phyloP scores from a whole-genome alignment of 2,797 vertebrate species.

The Antrozous pallidus region DNA sequence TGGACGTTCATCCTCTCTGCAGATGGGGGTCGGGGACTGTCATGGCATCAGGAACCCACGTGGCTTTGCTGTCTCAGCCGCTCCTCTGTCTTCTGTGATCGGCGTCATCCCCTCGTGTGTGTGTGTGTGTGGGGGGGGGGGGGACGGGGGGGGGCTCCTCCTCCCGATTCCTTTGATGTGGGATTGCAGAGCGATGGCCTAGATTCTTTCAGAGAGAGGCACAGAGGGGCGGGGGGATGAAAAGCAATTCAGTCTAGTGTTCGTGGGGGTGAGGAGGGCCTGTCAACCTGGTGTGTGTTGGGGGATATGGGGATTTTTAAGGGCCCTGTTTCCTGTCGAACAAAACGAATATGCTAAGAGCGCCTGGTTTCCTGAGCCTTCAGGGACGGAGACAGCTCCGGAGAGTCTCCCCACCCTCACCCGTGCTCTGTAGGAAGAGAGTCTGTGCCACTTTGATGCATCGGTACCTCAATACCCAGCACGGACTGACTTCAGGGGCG shows the following conservation, averaged over 20 bases:
- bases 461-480: not conserved
- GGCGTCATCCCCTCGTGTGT: not conserved
- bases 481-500: not conserved
- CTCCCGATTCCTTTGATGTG: slow-evolving; percentile 29
- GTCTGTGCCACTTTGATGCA: not conserved
- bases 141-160: slow-evolving; percentile 36
- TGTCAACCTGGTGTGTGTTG: not conserved
- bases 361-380: not conserved
- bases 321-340: not conserved
- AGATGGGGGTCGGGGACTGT: too few relatives aligned
- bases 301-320: not conserved
- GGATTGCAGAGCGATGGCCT: slow-evolving; percentile 53
- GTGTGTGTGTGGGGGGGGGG: too few relatives aligned
- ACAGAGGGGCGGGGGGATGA: not conserved
- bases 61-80: not conserved
- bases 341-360: not conserved
- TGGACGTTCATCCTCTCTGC: slow-evolving; percentile 2
- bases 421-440: not conserved
- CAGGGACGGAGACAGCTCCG: not conserved
- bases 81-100: not conserved
- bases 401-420: not conserved
- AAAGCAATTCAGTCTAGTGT: slow-evolving; percentile 15
- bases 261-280: not conserved
- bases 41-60: too few relatives aligned
- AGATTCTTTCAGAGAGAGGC: slow-evolving; percentile 67